Evolutionary conservation across 2,888 invertebrate species (phyloP), one percentile per base, ranked within the genome.

Genomic region (Drosophila infuscata): DNA sequence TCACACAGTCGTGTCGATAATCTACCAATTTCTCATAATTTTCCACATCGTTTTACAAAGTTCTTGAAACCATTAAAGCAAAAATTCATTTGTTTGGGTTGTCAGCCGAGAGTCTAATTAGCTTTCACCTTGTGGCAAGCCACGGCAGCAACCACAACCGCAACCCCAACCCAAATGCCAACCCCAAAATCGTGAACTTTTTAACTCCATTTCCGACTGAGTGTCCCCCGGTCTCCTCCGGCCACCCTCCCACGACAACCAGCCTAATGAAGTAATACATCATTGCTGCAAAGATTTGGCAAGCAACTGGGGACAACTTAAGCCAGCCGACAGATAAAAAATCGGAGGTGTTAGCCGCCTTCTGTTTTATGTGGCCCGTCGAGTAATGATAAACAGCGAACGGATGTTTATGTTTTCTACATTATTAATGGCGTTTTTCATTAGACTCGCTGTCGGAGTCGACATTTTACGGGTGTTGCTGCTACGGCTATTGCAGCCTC

Each of bases 381-480:
- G 70, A 62, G 83, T 80, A 79, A 88, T 90, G 90, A 88, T 88
- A 88, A 86, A 83, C 89, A 82, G 75, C 72, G 80, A 82, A 75
- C 90, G 90, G 90, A 88, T 88, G 87, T 79, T 90, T 75, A 80
- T 90, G 87, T 82, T 88, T 76, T 77, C 71, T 82, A 83, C 90
- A 88, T 90, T 88, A 90, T 88, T 90, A 88, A 88, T 90, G 89
- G 70, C 84, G 84, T 78, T 88, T 90, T 87, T 87, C 87, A 90
- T 87, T 90, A 83, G 80, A 86, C 74, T 68, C 74, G 69, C 76
- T 83, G 73, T 76, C 79, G 66, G 79, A 81, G 79, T 76, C 80
- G 76, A 79, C 74, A 67, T 71, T 80, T 81, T 69, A 76, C 67
- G 81, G 77, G 7, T n/a, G 12, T 9, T 20, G 20, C 20, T 52